Base-by-base conservation (phyloP, 2,797 vertebrate genomes). In the Syngnathus rostellatus region DNA sequence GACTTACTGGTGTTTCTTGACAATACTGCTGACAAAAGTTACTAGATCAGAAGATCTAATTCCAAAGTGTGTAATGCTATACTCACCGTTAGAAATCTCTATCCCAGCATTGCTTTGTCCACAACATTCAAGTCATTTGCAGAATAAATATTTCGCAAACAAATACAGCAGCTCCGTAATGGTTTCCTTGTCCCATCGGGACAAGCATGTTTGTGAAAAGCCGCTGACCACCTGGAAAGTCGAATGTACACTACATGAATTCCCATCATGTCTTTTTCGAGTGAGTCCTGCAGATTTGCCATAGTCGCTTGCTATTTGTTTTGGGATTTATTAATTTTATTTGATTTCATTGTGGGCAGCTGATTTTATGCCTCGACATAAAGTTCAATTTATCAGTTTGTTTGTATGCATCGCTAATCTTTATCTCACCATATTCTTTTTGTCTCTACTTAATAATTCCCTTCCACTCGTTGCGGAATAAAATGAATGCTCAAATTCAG, bases 161-260 rank as follows among this genome's bases (percentile, higher is more conserved):
- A 77, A 81, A 81, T 85, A 60, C 69, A 58, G 45, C 48, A 68
- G 58, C 62, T 59, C 60, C 8, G 53, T 86, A 86, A 87, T 89
- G 78, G 73, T 58, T 82, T 88, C 85, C 70, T 37, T 68, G 74
- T 68, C 84, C 85, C 78, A 16, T 68, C 8, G 86, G 83, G 87
- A 86, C 63, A n/a, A 39, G 51, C 63, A 8, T 4, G 39, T 61
- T n/a, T 31, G 25, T 23, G 86, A 86, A 86, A 50, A 57, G 68
- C 71, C 89, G 87, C 87, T 88, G 88, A 91, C 86, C 74, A 75
- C 77, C 72, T 62, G 48, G 77, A 88, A 82, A 83, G 86, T 80
- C 80, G 84, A 64, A 80, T 80, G 79, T 77, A 77, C 63, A 65
- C 77, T 58, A 76, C 71, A 70, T 17, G 72, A 70, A 66, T 79